Percentiles rank a stretch among this genome's conserved stretches.
Conservation (phyloP, 92 coral and sea anemone species). For the Palythoa caribaeorum region DNA sequence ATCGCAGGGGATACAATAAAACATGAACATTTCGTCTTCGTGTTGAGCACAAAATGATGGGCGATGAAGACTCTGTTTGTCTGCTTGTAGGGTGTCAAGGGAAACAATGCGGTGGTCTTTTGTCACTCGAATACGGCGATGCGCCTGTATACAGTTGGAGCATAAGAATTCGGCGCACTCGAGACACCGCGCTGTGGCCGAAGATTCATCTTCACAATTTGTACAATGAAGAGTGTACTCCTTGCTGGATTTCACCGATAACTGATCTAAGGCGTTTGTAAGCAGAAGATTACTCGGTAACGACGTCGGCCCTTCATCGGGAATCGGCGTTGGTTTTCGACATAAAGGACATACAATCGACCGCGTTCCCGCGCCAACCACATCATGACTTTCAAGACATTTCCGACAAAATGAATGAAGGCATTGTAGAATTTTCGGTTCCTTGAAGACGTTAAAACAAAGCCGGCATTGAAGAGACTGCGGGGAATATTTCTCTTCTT, state of each 20-base stretch:
- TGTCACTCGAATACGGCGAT: slow-evolving; percentile 88
- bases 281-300: slow-evolving; percentile 84
- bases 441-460: slow-evolving; percentile 81
- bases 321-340: slow-evolving; percentile 88
- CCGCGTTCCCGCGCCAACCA: slow-evolving; percentile 88
- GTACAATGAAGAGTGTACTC: slow-evolving; percentile 90
- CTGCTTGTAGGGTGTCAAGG: slow-evolving; percentile 91
- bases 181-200: slow-evolving; percentile 88
- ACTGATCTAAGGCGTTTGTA: slow-evolving; percentile 87
- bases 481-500: slow-evolving; percentile 88
- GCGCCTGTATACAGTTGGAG: slow-evolving; percentile 90
- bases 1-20: slow-evolving; percentile 85
- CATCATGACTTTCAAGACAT: slow-evolving; percentile 89
- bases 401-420: slow-evolving; percentile 89
- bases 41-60: slow-evolving; percentile 88
- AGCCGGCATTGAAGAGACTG: slow-evolving; percentile 86
- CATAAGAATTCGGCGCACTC: slow-evolving; percentile 96
- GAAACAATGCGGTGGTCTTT: slow-evolving; percentile 91
- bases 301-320: slow-evolving; percentile 68
- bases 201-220: slow-evolving; percentile 88
- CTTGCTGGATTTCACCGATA: slow-evolving; percentile 90
- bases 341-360: slow-evolving; percentile 91
- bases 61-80: slow-evolving; percentile 86
- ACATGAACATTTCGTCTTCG: slow-evolving; percentile 87
- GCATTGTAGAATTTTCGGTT: slow-evolving; percentile 85